These are phyloP conservation scores for Syrista parreyssii DNA, from an alignment of 2,888 invertebrate genomes.

Conservation along the genomic window DNA sequence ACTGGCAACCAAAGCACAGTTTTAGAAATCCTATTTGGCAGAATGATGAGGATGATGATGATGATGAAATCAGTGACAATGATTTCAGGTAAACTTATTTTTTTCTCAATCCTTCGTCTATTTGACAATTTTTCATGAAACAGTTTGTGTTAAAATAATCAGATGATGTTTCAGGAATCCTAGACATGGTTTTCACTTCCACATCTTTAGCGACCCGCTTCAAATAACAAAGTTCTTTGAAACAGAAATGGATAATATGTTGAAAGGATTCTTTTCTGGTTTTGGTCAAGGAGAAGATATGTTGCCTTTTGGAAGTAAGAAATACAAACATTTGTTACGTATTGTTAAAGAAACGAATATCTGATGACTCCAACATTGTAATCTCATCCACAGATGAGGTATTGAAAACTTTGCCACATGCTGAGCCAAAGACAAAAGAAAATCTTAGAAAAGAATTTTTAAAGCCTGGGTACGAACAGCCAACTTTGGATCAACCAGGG, in stretches of 20 bases:
- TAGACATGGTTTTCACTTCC: constrained; percentile 56
- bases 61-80: constrained; percentile 42
- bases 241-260: constrained; percentile 71
- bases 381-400: constrained; percentile 17
- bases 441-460: constrained; percentile 69
- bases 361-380: background rate
- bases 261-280: constrained; percentile 66
- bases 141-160: background rate
- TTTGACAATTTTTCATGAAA: background rate
- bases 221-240: constrained; percentile 74
- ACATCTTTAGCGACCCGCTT: constrained; percentile 71
- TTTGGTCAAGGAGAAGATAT: constrained; percentile 29
- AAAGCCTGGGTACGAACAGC: constrained; percentile 67
- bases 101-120: background rate
- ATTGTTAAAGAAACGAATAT: background rate
- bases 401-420: constrained; percentile 17
- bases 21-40: constrained; percentile 62
- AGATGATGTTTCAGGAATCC: background rate
- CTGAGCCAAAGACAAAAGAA: constrained; percentile 24
- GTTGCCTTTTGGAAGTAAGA: constrained; percentile 23
- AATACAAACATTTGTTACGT: background rate
- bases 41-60: constrained; percentile 55
- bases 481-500: constrained; percentile 32
- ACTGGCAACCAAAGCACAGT: constrained; percentile 37
- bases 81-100: constrained; percentile 49